phyloP scores from a whole-genome alignment of 1,140 invertebrate genomes.

The Coenobita brevimanus region DNA sequence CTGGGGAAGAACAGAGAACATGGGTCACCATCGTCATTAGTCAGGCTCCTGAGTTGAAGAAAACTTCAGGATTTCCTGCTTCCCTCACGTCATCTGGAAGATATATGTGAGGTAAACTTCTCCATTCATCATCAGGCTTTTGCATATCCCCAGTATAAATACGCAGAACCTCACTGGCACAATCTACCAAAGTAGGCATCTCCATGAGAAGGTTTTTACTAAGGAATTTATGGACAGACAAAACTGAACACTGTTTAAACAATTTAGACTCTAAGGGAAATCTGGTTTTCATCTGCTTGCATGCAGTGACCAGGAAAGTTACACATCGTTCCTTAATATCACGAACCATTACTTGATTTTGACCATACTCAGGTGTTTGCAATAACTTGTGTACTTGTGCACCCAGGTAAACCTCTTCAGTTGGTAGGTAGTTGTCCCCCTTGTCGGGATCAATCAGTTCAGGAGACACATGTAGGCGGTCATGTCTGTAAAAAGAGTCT shows the following conservation, averaged over 20 bases:
- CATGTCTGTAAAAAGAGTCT: background rate
- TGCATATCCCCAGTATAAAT: background rate
- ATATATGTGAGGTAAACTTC: background rate
- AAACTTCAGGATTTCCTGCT: background rate
- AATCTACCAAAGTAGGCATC: background rate
- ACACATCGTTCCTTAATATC: background rate
- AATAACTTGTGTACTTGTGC: background rate
- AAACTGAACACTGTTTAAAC: background rate
- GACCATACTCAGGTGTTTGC: background rate
- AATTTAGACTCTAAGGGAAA: background rate
- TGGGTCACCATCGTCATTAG: background rate
- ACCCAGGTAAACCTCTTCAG: background rate
- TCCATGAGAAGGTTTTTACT: background rate
- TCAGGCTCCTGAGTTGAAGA: background rate
- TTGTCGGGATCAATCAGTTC: background rate
- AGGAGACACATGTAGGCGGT: no score
- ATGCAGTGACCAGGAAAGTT: background rate
- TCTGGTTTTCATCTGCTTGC: background rate
- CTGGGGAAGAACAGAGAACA: background rate
- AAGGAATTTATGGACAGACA: background rate
- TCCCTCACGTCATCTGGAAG: background rate
- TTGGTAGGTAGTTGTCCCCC: background rate
- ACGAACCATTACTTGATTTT: background rate
- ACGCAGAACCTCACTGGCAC: background rate
- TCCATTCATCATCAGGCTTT: constrained; percentile 9